Evolutionary conservation across 2,888 invertebrate genomes (phyloP).

Genomic region (Sphaerophoria taeniata): DNA sequence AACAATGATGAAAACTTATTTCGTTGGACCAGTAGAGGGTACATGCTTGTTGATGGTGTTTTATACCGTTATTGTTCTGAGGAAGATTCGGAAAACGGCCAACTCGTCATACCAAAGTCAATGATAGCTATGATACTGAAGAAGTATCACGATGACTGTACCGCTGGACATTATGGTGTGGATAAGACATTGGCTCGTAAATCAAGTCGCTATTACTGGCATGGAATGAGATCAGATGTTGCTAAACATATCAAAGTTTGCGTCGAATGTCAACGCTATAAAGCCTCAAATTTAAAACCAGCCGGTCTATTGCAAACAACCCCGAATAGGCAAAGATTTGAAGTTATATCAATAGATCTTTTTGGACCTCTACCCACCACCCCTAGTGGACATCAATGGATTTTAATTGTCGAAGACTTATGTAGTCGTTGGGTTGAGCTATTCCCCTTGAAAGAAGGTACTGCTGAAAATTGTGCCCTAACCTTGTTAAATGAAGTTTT

Average conservation of each 20-base stretch:
- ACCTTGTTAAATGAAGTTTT: no score
- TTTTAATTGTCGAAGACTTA: slow-evolving; percentile 77
- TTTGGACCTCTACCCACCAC: slow-evolving; percentile 64
- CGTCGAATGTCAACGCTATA: slow-evolving; percentile 64
- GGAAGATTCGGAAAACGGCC: slow-evolving; percentile 5
- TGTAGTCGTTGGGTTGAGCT: slow-evolving; percentile 77
- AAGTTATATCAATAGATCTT: slow-evolving; percentile 68
- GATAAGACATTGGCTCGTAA: slow-evolving; percentile 15
- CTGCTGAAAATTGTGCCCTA: neutral
- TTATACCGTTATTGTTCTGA: slow-evolving; percentile 17
- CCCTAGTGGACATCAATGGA: slow-evolving; percentile 75
- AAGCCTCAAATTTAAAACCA: slow-evolving; percentile 70
- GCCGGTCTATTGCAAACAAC: slow-evolving; percentile 68
- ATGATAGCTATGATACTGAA: no score
- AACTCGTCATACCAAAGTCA: no score
- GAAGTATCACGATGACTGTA: slow-evolving; percentile 41
- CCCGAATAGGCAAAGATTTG: slow-evolving; percentile 65
- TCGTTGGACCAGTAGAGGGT: slow-evolving; percentile 37
- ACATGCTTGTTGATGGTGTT: slow-evolving; percentile 2
- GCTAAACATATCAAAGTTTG: slow-evolving; percentile 43
- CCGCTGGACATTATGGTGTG: slow-evolving; percentile 15
- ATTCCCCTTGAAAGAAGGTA: slow-evolving; percentile 77
- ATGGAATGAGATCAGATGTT: slow-evolving; percentile 27
- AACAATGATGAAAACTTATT: slow-evolving; percentile 21
- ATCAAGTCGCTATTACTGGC: slow-evolving; percentile 18